Conservation (phyloP, 2,888 invertebrate genomes). For the Drosophila kanekoi region DNA sequence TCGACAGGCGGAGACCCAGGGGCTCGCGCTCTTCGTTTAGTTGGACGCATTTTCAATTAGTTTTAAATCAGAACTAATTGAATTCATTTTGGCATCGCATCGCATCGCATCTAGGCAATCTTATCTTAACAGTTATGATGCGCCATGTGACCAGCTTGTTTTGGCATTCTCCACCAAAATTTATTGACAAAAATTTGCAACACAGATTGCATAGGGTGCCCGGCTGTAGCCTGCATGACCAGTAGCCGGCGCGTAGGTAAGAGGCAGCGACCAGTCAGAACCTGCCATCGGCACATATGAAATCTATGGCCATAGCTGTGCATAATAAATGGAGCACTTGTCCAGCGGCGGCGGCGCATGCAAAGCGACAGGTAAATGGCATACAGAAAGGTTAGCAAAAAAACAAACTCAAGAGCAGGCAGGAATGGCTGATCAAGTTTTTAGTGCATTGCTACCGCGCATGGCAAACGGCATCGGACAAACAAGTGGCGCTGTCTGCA, state of each 20-base stretch:
- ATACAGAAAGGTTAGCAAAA: slow-evolving; percentile 53
- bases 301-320: slow-evolving; percentile 72
- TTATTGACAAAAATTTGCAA: slow-evolving; percentile 81
- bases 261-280: slow-evolving; percentile 50
- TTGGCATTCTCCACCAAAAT: slow-evolving; percentile 78
- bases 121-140: slow-evolving; percentile 78
- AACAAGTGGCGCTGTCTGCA: slow-evolving; percentile 68
- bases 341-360: slow-evolving; percentile 54
- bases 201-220: slow-evolving; percentile 81
- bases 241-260: slow-evolving; percentile 58
- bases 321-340: slow-evolving; percentile 77
- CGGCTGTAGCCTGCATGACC: slow-evolving; percentile 59
- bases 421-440: slow-evolving; percentile 55
- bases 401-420: slow-evolving; percentile 39
- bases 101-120: slow-evolving; percentile 63
- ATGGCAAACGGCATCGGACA: slow-evolving; percentile 13
- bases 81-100: slow-evolving; percentile 58
- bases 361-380: slow-evolving; percentile 66
- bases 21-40: slow-evolving; percentile 29
- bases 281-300: slow-evolving; percentile 72
- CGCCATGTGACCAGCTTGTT: slow-evolving; percentile 46
- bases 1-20: slow-evolving; percentile 52
- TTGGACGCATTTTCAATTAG: slow-evolving; percentile 77
- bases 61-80: slow-evolving; percentile 80
- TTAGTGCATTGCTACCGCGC: slow-evolving; percentile 23